These are phyloP conservation scores for Drosophila athabasca DNA, from an alignment of 1,140 invertebrate species.

Conservation along the genomic window DNA sequence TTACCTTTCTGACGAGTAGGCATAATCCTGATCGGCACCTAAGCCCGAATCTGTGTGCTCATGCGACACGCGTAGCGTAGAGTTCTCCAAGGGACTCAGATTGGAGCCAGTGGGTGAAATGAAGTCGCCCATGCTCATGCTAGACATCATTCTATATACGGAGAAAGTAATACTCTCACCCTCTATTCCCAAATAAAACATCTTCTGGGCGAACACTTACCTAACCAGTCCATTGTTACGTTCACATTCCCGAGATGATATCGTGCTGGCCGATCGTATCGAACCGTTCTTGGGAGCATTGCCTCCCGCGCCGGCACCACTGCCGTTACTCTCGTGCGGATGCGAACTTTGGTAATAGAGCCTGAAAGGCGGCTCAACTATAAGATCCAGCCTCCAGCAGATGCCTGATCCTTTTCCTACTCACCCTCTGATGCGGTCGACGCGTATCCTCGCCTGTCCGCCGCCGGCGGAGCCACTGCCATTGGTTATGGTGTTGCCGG, in stretches of 20 bases:
- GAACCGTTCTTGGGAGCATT: slow-evolving; percentile 77
- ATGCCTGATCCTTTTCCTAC: slow-evolving; percentile 10
- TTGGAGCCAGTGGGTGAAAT: slow-evolving; percentile 82
- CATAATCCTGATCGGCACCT: slow-evolving; percentile 88
- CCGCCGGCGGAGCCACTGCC: slow-evolving; percentile 62
- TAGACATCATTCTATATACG: slow-evolving; percentile 82
- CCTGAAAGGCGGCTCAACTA: slow-evolving; percentile 51
- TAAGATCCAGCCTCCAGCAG: slow-evolving; percentile 2
- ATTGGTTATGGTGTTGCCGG: slow-evolving; percentile 79
- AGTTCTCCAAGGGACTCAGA: slow-evolving; percentile 82
- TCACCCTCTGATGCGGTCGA: slow-evolving; percentile 80
- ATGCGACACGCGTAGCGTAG: slow-evolving; percentile 86
- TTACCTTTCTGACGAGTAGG: slow-evolving; percentile 86
- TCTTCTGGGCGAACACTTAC: slow-evolving; percentile 35
- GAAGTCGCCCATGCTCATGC: slow-evolving; percentile 83
- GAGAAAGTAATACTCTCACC: neutral
- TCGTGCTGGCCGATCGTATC: slow-evolving; percentile 81
- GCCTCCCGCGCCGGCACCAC: slow-evolving; percentile 37
- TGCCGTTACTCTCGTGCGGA: slow-evolving; percentile 69
- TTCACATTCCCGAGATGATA: slow-evolving; percentile 80
- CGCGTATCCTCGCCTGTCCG: slow-evolving; percentile 78
- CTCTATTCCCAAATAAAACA: neutral
- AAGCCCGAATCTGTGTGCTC: slow-evolving; percentile 88
- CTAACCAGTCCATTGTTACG: slow-evolving; percentile 75
- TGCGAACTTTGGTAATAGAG: slow-evolving; percentile 83